Conservation (phyloP, 1,140 invertebrate species). For the Drosophila quadrilineata region DNA sequence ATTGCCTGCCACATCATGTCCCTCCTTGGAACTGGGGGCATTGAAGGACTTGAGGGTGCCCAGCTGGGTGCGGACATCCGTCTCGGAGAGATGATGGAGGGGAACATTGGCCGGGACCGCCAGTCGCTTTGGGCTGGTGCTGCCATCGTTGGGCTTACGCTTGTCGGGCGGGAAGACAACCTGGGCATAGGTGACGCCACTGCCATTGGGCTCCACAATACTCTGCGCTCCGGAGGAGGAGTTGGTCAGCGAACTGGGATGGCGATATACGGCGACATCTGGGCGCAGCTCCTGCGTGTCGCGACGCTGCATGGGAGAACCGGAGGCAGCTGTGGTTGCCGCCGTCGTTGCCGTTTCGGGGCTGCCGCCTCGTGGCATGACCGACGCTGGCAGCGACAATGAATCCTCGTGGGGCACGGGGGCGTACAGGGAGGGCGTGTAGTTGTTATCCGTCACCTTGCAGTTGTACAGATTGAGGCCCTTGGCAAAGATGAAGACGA, state of each 20-base stretch:
- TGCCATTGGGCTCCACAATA: constrained; percentile 52
- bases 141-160: constrained; percentile 64
- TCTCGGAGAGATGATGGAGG: constrained; percentile 67
- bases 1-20: not conserved
- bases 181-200: constrained; percentile 74
- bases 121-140: constrained; percentile 64
- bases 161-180: constrained; percentile 74
- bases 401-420: constrained; percentile 68
- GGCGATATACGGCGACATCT: constrained; percentile 47
- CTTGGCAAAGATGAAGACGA: constrained; percentile 69
- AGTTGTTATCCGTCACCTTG: constrained; percentile 75
- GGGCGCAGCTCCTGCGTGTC: constrained; percentile 18
- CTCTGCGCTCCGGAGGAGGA: constrained; percentile 66
- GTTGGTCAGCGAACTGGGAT: constrained; percentile 68
- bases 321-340: constrained; percentile 29
- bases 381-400: not conserved
- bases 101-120: constrained; percentile 73
- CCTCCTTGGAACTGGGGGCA: constrained; percentile 8
- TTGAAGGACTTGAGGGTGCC: constrained; percentile 69
- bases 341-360: constrained; percentile 55
- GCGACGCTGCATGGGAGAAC: constrained; percentile 58
- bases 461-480: constrained; percentile 75
- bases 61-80: constrained; percentile 68
- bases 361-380: constrained; percentile 44
- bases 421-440: constrained; percentile 70